Base-by-base conservation (phyloP, 2,113 vertebrate species). In the Chaetops frenatus region DNA sequence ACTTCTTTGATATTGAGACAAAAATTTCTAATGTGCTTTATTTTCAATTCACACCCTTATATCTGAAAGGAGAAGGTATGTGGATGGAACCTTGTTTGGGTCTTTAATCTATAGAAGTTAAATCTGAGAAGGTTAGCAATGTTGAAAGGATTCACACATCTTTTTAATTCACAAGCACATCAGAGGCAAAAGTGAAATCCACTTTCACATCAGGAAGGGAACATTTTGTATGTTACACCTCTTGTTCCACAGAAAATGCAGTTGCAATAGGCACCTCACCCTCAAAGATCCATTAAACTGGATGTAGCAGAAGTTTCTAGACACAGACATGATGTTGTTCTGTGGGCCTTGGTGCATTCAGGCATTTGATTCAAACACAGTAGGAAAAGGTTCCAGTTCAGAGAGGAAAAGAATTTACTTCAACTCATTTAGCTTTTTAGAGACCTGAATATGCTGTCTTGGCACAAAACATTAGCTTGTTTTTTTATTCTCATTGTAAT, bases 321-420 rank as follows among this genome's bases (percentile, higher is more conserved):
- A 35, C 48, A 50, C 74, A 81, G 60, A 35, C 21, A 71, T 19
- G n/a, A 10, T 54, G 35, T 66, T 57, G 51, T 83, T 88, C 61
- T 70, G 25, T 79, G 95, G 89, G 80, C 60, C 86, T 96, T 61
- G 42, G 73, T 90, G 83, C 65, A 4, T 96, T 96, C 93, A 88
- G 73, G 85, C 78, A 31, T 96, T 97, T 96, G 92, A 94, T 97
- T 95, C 87, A 94, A 91, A 93, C 86, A 31, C 90, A 92, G 93
- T 92, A 94, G 85, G 92, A 85, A 93, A 35, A 85, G 21, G 67
- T 86, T 95, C 96, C 66, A 69, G 81, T 92, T 95, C 19, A 69
- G 71, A 97, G 86, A 93, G 51, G 50, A 80, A 96, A 96, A 74
- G 44, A 53, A 62, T 94, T 96, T 86, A 90, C 81, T 38, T 77